Evolutionary conservation across 2,888 invertebrate genomes (phyloP), one percentile per base, ranked within the genome.

Genomic region (Chrysomela aeneicollis): DNA sequence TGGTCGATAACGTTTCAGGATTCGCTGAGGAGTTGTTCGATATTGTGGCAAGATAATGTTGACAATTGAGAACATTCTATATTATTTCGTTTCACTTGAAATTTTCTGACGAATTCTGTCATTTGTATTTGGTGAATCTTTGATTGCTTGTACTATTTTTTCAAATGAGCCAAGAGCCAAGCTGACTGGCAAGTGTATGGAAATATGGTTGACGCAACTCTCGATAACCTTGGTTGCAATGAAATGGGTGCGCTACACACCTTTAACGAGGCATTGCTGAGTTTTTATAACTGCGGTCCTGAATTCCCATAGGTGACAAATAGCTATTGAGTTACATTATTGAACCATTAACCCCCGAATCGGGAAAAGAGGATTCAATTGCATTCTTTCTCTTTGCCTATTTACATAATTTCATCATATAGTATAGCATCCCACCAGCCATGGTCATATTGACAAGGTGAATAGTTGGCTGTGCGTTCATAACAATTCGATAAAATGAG

Each of bases 191-290:
- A 73, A 76, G 73, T 74, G 76, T 73, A 73, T 55, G 59, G 58
- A 63, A 68, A 63, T 66, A 61, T 15, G 21, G 22, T 55, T 55
- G 55, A 55, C 55, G 55, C 55, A 55, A 55, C 42, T 55, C 55
- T 68, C 22, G 69, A 61, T 75, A 75, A 73, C 74, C 77, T 77
- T 77, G 73, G 65, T 63, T 57, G 60, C 64, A 67, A 66, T 68
- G 71, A 75, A 76, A 77, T 78, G 75, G 76, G 78, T 74, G 75
- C 71, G 78, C 73, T 77, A 75, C 77, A 76, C 76, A 72, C 74
- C 72, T 75, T 72, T 68, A 77, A 75, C 77, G 76, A 78, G 78
- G 77, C 76, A 77, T 77, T 70, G 70, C 71, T 68, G 59, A 61
- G 68, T 66, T 70, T 61, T 64, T 19, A 22, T 55, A 49, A 50